phyloP scores from a whole-genome alignment of 2,888 invertebrate genomes.

The Apamea monoglypha region DNA sequence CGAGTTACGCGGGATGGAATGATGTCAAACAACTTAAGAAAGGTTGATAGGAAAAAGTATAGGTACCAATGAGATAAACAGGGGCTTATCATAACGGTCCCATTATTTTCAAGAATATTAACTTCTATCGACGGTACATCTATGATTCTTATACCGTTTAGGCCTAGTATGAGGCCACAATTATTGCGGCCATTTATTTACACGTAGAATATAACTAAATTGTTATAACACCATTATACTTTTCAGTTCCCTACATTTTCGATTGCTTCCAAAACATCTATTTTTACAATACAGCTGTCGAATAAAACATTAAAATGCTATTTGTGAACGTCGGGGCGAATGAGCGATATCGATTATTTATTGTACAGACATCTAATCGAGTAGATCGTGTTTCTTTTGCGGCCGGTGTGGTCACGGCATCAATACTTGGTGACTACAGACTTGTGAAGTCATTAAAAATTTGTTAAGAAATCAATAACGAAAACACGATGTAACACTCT shows the following conservation, averaged over 20 bases:
- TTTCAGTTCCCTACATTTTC: not conserved
- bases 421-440: constrained; percentile 40
- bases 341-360: constrained; percentile 76
- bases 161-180: no score
- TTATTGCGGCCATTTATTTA: not conserved
- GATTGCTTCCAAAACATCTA: constrained; percentile 14
- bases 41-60: not conserved
- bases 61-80: not conserved
- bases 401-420: constrained; percentile 73
- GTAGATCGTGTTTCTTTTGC: constrained; percentile 75
- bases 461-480: constrained; percentile 53
- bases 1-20: not conserved
- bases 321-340: constrained; percentile 53
- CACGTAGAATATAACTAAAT: not conserved
- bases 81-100: not conserved
- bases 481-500: constrained; percentile 11
- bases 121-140: not conserved
- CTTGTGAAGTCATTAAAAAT: constrained; percentile 59
- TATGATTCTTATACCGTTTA: not conserved
- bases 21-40: not conserved
- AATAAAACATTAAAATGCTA: constrained; percentile 59
- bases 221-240: not conserved
- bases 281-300: constrained; percentile 25
- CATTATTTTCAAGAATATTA: not conserved
- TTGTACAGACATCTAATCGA: constrained; percentile 72